Evolutionary conservation across 1,140 invertebrate species (phyloP).

Genomic region (Leucophenga varia): DNA sequence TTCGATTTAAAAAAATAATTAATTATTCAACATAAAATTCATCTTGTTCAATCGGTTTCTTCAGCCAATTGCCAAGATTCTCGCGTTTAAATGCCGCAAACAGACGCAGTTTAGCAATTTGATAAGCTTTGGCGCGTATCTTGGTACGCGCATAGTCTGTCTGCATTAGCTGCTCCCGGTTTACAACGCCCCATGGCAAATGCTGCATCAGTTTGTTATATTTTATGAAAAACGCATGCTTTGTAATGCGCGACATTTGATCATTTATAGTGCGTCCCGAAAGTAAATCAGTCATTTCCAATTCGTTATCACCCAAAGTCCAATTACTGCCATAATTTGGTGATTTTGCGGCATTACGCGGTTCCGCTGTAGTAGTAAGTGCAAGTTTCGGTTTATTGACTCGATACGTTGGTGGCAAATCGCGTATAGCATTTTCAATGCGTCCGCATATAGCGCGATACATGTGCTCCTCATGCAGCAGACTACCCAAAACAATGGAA

Average conservation of each 20-base stretch:
- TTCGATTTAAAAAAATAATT: too few relatives aligned
- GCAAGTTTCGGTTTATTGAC: slow-evolving; percentile 74
- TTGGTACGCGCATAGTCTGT: slow-evolving; percentile 46
- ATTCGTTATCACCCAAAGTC: slow-evolving; percentile 61
- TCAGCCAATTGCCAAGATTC: slow-evolving; percentile 76
- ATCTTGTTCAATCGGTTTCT: slow-evolving; percentile 64
- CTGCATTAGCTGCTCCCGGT: too few relatives aligned
- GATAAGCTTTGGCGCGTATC: slow-evolving; percentile 36
- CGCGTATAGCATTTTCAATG: slow-evolving; percentile 68
- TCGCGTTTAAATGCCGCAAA: slow-evolving; percentile 72
- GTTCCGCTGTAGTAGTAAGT: slow-evolving; percentile 70
- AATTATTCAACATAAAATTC: neutral
- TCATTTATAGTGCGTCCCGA: slow-evolving; percentile 73
- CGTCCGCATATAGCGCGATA: slow-evolving; percentile 76
- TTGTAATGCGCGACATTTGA: slow-evolving; percentile 70
- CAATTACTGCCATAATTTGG: slow-evolving; percentile 82
- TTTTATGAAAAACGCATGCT: slow-evolving; percentile 68
- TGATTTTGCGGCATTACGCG: slow-evolving; percentile 74
- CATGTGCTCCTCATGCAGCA: slow-evolving; percentile 77
- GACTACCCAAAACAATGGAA: slow-evolving; percentile 78
- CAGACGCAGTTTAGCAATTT: slow-evolving; percentile 67
- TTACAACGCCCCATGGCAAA: neutral
- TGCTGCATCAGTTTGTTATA: slow-evolving; percentile 59
- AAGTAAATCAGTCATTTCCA: slow-evolving; percentile 74
- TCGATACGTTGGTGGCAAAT: slow-evolving; percentile 72